Evolutionary conservation across 2,113 vertebrate genomes (phyloP).

Genomic region (zebrafish (Danio rerio)): DNA sequence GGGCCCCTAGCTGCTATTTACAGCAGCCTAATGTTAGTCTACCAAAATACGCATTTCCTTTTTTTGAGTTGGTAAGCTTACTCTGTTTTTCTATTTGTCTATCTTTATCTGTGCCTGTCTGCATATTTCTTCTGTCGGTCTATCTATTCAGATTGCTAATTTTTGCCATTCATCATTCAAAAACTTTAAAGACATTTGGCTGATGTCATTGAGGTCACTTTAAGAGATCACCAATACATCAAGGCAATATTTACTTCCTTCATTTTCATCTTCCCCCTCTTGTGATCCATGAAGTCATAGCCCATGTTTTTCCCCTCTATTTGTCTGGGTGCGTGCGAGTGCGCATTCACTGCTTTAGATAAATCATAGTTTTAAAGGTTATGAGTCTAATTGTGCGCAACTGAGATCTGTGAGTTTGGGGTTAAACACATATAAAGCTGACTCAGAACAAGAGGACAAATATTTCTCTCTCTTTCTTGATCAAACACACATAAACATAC

Average conservation of each 20-base stretch:
- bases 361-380: constrained; percentile 47
- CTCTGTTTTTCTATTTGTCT: not conserved
- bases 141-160: not conserved
- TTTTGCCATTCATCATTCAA: not conserved
- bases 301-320: constrained; percentile 13
- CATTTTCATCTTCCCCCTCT: not conserved
- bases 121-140: not conserved
- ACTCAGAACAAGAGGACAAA: constrained; percentile 76
- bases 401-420: constrained; percentile 57
- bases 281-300: constrained; percentile 1
- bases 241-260: not conserved
- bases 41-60: not conserved
- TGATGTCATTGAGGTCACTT: too few relatives aligned
- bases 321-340: not conserved
- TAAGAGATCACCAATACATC: not conserved
- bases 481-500: constrained; percentile 43
- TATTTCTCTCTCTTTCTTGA: constrained; percentile 38
- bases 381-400: constrained; percentile 48
- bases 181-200: too few relatives aligned
- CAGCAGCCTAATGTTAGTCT: not conserved
- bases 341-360: constrained; percentile 8
- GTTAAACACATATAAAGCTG: constrained; percentile 68
- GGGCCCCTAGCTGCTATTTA: not conserved
- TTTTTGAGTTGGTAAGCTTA: not conserved
- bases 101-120: not conserved